A percentile compares a stretch with the other conserved stretches of the same genome.
Conservation (phyloP, 2,888 invertebrate species). For the Marasmarcha lunaedactyla region DNA sequence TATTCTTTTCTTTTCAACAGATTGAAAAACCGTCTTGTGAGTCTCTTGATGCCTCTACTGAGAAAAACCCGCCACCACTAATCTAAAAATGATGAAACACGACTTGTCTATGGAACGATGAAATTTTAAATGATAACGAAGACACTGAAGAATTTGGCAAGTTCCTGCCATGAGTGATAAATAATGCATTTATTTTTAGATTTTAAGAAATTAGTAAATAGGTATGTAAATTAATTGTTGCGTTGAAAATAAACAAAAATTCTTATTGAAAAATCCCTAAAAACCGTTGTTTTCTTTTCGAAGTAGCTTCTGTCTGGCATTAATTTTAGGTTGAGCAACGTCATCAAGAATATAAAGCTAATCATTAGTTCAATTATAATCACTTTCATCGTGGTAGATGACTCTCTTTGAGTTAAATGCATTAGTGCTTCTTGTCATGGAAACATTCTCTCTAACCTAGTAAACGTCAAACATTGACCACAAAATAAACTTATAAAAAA, state of each 20-base stretch:
- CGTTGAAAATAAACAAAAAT: conserved; percentile 62
- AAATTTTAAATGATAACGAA: neutral
- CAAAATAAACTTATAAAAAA: too few relatives aligned
- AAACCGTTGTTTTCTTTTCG: conserved; percentile 14
- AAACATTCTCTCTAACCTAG: too few relatives aligned
- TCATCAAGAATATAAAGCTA: too few relatives aligned
- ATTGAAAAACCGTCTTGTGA: conserved; percentile 60
- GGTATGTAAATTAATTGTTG: conserved; percentile 40
- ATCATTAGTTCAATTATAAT: too few relatives aligned
- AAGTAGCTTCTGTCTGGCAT: too few relatives aligned
- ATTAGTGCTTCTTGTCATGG: too few relatives aligned
- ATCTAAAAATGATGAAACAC: conserved; percentile 12
- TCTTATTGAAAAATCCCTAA: conserved; percentile 64
- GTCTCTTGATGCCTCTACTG: conserved; percentile 63
- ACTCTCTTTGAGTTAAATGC: too few relatives aligned
- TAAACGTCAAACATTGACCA: too few relatives aligned
- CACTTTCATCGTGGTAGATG: too few relatives aligned
- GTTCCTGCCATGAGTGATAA: conserved; percentile 25
- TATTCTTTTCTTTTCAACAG: conserved; percentile 33
- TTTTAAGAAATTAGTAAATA: conserved; percentile 20
- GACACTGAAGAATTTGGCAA: conserved; percentile 2
- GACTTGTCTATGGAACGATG: neutral
- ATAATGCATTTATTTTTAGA: conserved; percentile 48
- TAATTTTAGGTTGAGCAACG: too few relatives aligned
- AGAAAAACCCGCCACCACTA: conserved; percentile 48